Evolutionary conservation across 2,888 invertebrate genomes (phyloP).

Genomic region (Doris montereyensis): DNA sequence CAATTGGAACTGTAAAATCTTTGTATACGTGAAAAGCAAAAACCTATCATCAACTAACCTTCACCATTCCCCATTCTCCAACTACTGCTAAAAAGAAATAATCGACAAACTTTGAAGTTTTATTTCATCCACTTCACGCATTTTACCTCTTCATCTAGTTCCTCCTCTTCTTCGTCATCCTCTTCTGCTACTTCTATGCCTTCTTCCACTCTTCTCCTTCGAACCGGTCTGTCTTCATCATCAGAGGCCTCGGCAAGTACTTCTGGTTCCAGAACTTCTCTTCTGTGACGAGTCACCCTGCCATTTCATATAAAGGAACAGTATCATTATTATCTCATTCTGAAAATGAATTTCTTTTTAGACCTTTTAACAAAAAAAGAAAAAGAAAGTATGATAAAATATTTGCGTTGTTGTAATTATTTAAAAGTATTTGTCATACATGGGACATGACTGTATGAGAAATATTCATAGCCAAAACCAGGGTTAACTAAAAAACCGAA

Average conservation of each 20-base stretch:
- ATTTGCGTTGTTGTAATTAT: no score
- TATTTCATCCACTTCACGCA: background rate
- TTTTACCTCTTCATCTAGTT: conserved; percentile 70
- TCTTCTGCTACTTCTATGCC: conserved; percentile 60
- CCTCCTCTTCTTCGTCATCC: conserved; percentile 66
- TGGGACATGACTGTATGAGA: no score
- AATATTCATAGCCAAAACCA: no score
- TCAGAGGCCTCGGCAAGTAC: conserved; percentile 81
- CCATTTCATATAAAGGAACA: background rate
- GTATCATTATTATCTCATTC: no score
- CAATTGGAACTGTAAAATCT: no score
- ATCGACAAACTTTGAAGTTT: background rate
- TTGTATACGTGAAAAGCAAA: no score
- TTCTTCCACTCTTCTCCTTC: conserved; percentile 50
- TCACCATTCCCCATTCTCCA: no score
- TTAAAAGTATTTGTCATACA: no score
- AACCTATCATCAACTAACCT: no score
- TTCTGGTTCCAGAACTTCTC: conserved; percentile 71
- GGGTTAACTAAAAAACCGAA: no score
- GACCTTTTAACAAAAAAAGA: background rate
- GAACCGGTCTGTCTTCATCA: conserved; percentile 49
- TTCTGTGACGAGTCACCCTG: conserved; percentile 66
- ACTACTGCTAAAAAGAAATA: no score
- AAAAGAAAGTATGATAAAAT: no score
- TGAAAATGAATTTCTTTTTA: background rate